Base-by-base conservation (phyloP, 2,113 vertebrate species). In the Toxotes jaculatrix region DNA sequence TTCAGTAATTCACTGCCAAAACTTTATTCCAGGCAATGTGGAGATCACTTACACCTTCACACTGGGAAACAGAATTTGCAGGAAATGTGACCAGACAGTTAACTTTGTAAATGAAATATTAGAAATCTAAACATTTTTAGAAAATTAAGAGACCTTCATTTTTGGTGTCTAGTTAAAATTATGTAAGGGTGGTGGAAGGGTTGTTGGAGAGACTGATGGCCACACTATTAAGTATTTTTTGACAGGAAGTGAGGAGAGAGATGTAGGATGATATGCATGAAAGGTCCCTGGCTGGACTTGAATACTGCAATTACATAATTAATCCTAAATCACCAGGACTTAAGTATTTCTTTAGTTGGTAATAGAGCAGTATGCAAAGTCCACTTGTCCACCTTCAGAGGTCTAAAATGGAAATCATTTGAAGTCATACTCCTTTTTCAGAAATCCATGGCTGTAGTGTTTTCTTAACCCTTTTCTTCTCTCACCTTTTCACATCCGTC, bases 401-500 rank as follows among this genome's bases (percentile, higher is more conserved):
- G 38, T 43, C 42, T 43, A 13, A 43, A 43, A 43, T 3, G 40
- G 42, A 13, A 43, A 12, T 45, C 43, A 45, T 4, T 45, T 13
- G 43, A 45, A 16, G 40, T 45, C 21, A n/a, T 5, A 56, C 0
- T 16, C 27, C 23, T 53, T 16, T 47, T 55, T 49, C 65, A 45
- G 2, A 27, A 21, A 72, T 36, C 7, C 16, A 80, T 60, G 11
- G 1, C 7, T 31, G 13, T 47, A 42, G n/a, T 6, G 1, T 34
- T 38, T 32, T 31, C 6, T 68, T 8, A 11, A 51, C 23, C 38
- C 27, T 31, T 16, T 23, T 43, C 45, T 66, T 65, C 21, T 55
- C 63, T 66, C 91, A 99, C 98, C 97, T 99, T 99, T 92, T 99
- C 98, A 95, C 96, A 99, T 79, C 95, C 96, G 43, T 99, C 98